Evolutionary conservation across 2,888 invertebrate genomes (phyloP).

Genomic region (Ellobium chinense): DNA sequence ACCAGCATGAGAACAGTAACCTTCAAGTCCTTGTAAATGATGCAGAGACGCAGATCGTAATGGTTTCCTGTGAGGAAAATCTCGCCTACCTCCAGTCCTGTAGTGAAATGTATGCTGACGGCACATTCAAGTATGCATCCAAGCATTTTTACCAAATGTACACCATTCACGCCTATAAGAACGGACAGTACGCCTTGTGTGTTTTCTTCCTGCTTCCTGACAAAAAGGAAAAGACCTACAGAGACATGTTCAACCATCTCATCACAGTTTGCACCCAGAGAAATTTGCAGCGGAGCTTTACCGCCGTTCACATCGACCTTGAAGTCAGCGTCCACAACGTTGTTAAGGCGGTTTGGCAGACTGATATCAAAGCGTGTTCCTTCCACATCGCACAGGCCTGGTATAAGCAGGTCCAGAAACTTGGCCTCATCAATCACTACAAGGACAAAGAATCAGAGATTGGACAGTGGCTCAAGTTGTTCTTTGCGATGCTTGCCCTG

Average conservation of each 20-base stretch:
- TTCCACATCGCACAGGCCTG: neutral
- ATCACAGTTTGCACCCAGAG: neutral
- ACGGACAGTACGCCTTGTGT: no score
- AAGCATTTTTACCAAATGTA: no score
- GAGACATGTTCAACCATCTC: neutral
- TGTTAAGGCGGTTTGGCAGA: neutral
- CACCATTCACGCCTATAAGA: no score
- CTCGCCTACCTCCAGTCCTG: no score
- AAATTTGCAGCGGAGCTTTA: neutral
- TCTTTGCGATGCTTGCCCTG: neutral
- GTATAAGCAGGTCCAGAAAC: neutral
- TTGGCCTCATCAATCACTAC: neutral
- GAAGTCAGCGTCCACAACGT: neutral
- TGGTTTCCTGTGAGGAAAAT: no score
- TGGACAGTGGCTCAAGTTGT: neutral
- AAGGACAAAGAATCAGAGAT: neutral
- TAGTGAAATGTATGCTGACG: no score
- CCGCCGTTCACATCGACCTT: neutral
- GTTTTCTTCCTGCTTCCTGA: no score
- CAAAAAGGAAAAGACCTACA: no score
- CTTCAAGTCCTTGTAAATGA: no score
- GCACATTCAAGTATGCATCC: no score
- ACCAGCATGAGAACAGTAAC: no score
- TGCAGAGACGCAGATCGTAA: no score
- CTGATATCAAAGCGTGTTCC: neutral